These are phyloP conservation scores for Acromyrmex echinatior DNA, from an alignment of 1,140 invertebrate species.

Conservation along the genomic window DNA sequence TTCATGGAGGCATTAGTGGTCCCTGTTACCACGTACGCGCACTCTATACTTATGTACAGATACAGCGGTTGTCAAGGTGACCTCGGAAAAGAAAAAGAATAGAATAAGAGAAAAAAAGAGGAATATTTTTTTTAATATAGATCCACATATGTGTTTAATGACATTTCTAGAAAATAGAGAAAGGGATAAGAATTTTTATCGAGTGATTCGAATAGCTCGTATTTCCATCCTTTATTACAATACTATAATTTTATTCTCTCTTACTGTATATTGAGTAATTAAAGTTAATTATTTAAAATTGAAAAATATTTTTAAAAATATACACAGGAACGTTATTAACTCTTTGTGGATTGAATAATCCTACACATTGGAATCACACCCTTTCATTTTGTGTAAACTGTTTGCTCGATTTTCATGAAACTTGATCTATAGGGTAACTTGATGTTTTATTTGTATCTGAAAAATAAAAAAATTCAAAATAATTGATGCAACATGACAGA, in stretches of 20 bases:
- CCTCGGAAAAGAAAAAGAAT: background rate
- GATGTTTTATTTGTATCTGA: no score
- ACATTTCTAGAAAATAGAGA: background rate
- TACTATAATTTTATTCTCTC: background rate
- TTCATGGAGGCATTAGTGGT: constrained; percentile 70
- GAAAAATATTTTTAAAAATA: no score
- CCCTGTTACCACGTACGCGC: constrained; percentile 56
- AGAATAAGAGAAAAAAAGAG: background rate
- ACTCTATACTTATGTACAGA: constrained; percentile 10
- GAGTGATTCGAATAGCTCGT: no score
- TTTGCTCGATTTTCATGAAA: no score
- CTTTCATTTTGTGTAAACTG: no score
- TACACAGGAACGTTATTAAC: no score
- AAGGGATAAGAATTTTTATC: background rate
- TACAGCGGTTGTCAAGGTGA: constrained; percentile 4
- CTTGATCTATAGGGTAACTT: no score
- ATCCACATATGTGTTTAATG: background rate
- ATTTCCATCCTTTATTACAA: background rate
- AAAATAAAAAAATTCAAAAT: no score
- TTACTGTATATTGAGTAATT: background rate
- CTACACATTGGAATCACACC: no score
- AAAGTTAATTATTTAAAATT: background rate
- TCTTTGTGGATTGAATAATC: no score
- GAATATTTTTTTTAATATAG: background rate
- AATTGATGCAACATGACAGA: no score